These are phyloP conservation scores for Muscidifurax raptorellus DNA, from an alignment of 1,140 invertebrate genomes.

Conservation along the genomic window DNA sequence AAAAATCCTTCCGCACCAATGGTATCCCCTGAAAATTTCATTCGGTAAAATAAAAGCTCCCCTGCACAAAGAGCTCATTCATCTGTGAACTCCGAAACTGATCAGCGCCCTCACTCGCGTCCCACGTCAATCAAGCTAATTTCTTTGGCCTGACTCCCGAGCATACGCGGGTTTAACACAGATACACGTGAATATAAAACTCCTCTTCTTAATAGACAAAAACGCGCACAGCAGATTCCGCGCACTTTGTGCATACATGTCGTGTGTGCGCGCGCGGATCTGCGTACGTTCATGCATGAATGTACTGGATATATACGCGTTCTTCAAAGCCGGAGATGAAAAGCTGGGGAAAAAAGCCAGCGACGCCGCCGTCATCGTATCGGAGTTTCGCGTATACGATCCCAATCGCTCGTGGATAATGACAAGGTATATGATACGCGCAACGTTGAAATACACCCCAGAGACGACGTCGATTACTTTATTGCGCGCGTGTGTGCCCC, in stretches of 20 bases:
- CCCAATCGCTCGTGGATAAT: conserved; percentile 20
- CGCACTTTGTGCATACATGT: background rate
- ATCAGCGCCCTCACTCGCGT: background rate
- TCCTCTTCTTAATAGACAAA: background rate
- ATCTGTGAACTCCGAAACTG: background rate
- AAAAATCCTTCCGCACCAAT: background rate
- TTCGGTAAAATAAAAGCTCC: background rate
- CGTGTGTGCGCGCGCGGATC: background rate
- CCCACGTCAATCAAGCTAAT: background rate
- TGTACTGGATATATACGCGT: background rate
- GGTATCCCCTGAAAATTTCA: background rate
- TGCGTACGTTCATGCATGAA: conserved; percentile 24
- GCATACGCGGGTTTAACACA: too few relatives aligned
- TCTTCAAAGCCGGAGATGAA: conserved; percentile 1
- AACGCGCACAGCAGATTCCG: too few relatives aligned
- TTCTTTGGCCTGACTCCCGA: background rate
- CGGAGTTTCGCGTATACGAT: background rate
- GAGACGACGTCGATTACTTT: background rate
- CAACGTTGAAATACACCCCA: background rate
- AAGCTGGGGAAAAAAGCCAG: background rate
- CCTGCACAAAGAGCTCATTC: background rate
- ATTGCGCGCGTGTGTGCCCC: background rate
- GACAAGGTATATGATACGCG: background rate
- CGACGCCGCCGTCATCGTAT: background rate
- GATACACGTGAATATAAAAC: background rate